phyloP scores from a whole-genome alignment of 2,888 invertebrate genomes.

The Diarsia rubi region DNA sequence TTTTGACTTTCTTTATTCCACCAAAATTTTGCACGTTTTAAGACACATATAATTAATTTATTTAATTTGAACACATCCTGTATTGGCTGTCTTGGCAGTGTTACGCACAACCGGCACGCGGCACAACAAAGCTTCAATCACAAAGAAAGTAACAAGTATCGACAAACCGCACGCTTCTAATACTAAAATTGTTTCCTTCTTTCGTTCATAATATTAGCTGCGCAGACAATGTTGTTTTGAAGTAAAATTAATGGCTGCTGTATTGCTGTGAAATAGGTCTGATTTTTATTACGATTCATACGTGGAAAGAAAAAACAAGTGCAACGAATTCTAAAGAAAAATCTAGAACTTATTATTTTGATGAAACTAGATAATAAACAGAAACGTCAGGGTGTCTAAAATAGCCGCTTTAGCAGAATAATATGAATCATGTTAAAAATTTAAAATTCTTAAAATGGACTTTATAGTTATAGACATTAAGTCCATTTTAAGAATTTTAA shows the following conservation, averaged over 20 bases:
- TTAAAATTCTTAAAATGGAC: no score
- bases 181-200: slow-evolving; percentile 67
- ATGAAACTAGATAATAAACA: neutral
- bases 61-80: slow-evolving; percentile 11
- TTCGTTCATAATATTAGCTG: slow-evolving; percentile 45
- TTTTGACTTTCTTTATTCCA: no score
- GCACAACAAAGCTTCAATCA: slow-evolving; percentile 65
- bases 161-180: slow-evolving; percentile 64
- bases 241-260: neutral
- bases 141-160: slow-evolving; percentile 67
- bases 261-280: neutral
- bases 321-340: neutral
- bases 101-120: slow-evolving; percentile 63
- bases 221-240: slow-evolving; percentile 10
- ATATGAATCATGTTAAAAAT: no score
- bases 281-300: neutral
- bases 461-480: no score
- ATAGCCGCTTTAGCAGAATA: no score
- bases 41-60: neutral
- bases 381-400: no score
- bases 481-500: no score
- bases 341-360: neutral
- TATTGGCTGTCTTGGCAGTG: slow-evolving; percentile 24
- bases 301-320: neutral
- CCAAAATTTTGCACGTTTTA: neutral